Conservation (phyloP, 53 echinoderm and acorn worm genomes). For the Echinometra lucunter region DNA sequence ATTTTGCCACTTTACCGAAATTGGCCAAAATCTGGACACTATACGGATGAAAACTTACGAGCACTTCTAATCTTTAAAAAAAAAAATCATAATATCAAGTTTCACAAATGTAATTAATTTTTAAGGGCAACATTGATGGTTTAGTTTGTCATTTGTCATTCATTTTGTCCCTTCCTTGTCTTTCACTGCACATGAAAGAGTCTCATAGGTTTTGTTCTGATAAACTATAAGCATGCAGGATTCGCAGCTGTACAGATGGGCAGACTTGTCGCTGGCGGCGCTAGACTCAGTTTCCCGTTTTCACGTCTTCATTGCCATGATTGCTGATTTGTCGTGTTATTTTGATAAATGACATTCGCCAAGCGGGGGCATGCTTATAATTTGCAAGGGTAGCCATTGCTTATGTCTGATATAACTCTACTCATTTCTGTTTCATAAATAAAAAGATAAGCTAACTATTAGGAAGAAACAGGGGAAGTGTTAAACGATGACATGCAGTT, state of each 20-base stretch:
- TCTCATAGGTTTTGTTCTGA: not conserved
- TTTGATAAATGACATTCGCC: not conserved
- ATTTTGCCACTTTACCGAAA: no score
- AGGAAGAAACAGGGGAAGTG: not conserved
- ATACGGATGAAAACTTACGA: no score
- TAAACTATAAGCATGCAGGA: not conserved
- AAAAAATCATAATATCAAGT: no score
- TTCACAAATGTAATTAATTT: not conserved
- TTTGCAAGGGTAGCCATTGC: not conserved
- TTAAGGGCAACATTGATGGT: not conserved
- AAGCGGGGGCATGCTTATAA: not conserved
- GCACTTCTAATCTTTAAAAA: no score
- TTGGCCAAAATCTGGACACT: no score
- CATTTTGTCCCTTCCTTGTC: not conserved
- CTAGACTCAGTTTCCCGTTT: conserved; percentile 29
- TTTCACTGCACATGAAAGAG: not conserved
- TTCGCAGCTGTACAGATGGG: conserved; percentile 29
- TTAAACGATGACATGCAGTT: not conserved
- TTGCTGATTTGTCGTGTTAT: not conserved
- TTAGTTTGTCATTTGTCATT: not conserved
- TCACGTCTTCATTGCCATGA: not conserved
- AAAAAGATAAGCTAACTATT: not conserved
- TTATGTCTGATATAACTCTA: not conserved
- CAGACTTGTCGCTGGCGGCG: conserved; percentile 43
- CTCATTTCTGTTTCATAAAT: not conserved